Conservation (phyloP, 1,140 invertebrate genomes). For the Zaprionus inermis region DNA sequence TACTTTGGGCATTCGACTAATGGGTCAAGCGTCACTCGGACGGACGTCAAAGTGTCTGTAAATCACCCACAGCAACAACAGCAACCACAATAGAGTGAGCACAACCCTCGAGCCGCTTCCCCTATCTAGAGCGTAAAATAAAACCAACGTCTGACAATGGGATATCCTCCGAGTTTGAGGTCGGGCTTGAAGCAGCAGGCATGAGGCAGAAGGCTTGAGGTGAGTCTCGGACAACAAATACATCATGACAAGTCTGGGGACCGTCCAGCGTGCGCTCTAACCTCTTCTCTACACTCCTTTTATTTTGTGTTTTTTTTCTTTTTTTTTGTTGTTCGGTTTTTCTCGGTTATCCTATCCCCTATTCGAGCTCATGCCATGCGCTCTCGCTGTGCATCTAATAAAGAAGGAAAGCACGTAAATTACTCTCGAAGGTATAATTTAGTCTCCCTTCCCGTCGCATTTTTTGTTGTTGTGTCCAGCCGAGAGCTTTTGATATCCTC, state of each 20-base stretch:
- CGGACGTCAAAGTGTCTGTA: conserved; percentile 80
- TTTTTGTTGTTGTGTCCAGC: conserved; percentile 23
- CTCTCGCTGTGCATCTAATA: conserved; percentile 59
- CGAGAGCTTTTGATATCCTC: conserved; percentile 43
- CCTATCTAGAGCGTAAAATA: conserved; percentile 23
- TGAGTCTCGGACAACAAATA: conserved; percentile 65
- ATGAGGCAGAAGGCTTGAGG: conserved; percentile 58
- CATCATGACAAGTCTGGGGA: conserved; percentile 61
- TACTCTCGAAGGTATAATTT: conserved; percentile 80
- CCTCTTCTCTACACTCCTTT: conserved; percentile 28
- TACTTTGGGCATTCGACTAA: conserved; percentile 70
- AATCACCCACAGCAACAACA: conserved; percentile 70
- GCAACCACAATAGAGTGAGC: conserved; percentile 41
- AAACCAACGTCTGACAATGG: conserved; percentile 57
- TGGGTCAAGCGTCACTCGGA: conserved; percentile 79
- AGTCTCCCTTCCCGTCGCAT: conserved; percentile 61
- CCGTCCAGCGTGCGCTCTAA: conserved; percentile 26
- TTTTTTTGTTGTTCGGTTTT: conserved; percentile 30
- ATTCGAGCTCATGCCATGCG: not conserved
- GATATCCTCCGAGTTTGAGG: conserved; percentile 49
- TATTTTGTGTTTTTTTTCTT: conserved; percentile 25
- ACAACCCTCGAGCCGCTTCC: too few species aligned
- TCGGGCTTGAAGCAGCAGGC: not conserved
- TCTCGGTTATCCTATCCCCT: conserved; percentile 5
- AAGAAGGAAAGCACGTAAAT: conserved; percentile 79